Evolutionary conservation across 1,140 invertebrate genomes (phyloP).

Genomic region (Diorhabda elongata): DNA sequence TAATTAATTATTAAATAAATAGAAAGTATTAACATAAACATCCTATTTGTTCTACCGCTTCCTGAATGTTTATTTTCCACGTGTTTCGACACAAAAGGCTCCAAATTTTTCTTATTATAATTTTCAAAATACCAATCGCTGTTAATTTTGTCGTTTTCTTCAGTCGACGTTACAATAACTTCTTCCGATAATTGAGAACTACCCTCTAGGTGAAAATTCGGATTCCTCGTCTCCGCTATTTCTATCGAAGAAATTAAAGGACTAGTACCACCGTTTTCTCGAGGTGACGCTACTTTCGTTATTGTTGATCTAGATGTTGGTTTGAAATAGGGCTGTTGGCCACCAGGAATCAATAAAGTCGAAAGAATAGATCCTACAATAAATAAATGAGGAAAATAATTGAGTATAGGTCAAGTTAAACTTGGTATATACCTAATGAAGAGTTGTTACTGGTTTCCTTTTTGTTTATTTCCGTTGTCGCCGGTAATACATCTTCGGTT

Average conservation of each 20-base stretch:
- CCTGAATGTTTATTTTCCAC: background rate
- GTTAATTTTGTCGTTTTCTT: slow-evolving; percentile 25
- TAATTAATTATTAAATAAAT: too few relatives aligned
- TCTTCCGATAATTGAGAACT: slow-evolving; percentile 8
- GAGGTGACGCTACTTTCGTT: slow-evolving; percentile 59
- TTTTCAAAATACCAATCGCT: slow-evolving; percentile 74
- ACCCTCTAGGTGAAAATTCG: slow-evolving; percentile 11
- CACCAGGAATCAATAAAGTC: slow-evolving; percentile 56
- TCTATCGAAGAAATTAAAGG: slow-evolving; percentile 14
- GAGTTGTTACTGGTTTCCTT: background rate
- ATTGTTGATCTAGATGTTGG: slow-evolving; percentile 56
- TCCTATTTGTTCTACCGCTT: background rate
- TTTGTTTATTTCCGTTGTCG: background rate
- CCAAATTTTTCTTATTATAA: slow-evolving; percentile 67
- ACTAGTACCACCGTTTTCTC: slow-evolving; percentile 32
- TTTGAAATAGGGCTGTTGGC: slow-evolving; percentile 48
- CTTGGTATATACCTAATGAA: background rate
- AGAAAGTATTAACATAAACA: too few relatives aligned
- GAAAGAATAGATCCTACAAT: slow-evolving; percentile 47
- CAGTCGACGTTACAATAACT: slow-evolving; percentile 26
- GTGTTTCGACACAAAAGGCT: slow-evolving; percentile 51
- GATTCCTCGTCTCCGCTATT: slow-evolving; percentile 6
- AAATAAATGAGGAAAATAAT: background rate
- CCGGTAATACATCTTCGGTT: background rate
- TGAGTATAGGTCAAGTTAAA: background rate